Percentiles rank a stretch among this genome's conserved stretches.
These are phyloP conservation scores for Corydoras sp. DNA, from an alignment of 2,113 vertebrate species.

Conservation along the genomic window DNA sequence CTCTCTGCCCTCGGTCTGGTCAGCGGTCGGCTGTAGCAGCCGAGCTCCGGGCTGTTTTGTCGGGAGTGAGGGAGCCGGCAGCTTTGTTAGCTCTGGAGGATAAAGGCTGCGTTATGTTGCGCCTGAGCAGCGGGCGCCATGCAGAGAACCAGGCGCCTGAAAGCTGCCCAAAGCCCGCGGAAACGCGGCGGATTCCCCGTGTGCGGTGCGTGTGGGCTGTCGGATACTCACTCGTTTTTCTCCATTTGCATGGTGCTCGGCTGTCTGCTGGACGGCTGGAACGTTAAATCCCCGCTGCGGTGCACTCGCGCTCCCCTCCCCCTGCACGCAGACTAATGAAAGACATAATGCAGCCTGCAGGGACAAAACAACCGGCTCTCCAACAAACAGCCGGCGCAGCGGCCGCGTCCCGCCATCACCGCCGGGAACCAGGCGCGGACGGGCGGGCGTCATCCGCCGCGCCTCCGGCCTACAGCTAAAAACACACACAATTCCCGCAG, in stretches of 20 bases:
- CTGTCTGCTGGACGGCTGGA: conserved; percentile 56
- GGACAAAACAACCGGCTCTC: conserved; percentile 15
- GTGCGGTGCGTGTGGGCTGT: background rate
- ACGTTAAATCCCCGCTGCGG: conserved; percentile 71
- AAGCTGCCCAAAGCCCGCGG: background rate
- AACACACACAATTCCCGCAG: too few species aligned
- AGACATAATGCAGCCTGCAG: conserved; percentile 63
- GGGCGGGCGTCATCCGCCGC: too few species aligned
- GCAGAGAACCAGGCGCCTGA: background rate
- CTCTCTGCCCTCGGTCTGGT: too few species aligned
- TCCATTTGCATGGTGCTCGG: conserved; percentile 71
- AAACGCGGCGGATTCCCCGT: background rate
- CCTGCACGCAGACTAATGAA: conserved; percentile 69
- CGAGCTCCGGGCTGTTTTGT: background rate
- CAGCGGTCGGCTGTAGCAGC: background rate
- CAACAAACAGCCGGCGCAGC: background rate
- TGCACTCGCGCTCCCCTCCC: conserved; percentile 72
- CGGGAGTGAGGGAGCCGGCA: background rate
- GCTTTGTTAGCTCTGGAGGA: conserved; percentile 3
- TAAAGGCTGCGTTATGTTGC: conserved; percentile 18
- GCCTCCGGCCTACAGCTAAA: too few species aligned
- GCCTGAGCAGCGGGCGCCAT: conserved; percentile 16
- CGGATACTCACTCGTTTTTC: conserved; percentile 74
- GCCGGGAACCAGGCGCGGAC: too few species aligned
- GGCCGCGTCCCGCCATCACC: too few species aligned